Percentiles rank a stretch among this genome's conserved stretches.
Conservation (phyloP, 2,113 vertebrate genomes). For the Corvus hawaiiensis region DNA sequence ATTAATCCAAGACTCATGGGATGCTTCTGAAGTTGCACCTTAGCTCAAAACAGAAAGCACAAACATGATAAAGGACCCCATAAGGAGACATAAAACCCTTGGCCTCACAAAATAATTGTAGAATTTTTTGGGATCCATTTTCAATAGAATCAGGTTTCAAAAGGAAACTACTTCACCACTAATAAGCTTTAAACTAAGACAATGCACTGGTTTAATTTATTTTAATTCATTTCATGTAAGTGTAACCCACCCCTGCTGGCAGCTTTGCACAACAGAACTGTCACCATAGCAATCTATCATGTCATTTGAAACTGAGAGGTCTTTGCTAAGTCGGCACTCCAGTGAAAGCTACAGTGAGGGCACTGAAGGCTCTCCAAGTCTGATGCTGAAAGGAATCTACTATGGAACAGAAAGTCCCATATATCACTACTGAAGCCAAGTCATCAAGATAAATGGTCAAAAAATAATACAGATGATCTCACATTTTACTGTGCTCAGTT, state of each 20-base stretch:
- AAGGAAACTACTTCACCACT: background rate
- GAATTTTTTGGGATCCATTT: background rate
- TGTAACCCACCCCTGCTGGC: background rate
- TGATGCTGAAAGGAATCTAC: background rate
- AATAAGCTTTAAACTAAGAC: background rate
- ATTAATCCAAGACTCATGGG: background rate
- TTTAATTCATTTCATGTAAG: slow-evolving; percentile 39
- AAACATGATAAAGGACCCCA: background rate
- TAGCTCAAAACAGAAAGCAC: background rate
- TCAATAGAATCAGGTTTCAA: background rate
- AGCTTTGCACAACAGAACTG: slow-evolving; percentile 13
- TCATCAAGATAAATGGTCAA: slow-evolving; percentile 23
- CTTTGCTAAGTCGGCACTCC: background rate
- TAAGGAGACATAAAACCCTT: background rate
- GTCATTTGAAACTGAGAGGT: slow-evolving; percentile 8
- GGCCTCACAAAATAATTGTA: background rate
- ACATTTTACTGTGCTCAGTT: background rate
- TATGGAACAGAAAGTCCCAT: slow-evolving; percentile 1
- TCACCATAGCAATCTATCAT: slow-evolving; percentile 47
- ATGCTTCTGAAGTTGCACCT: background rate
- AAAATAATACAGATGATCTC: background rate
- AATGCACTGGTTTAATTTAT: background rate
- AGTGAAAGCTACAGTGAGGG: background rate
- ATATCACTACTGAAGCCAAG: slow-evolving; percentile 30
- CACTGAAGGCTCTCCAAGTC: background rate